A percentile compares a stretch with the other conserved stretches of the same genome.
These are phyloP conservation scores for Homarus gammarus DNA, from an alignment of 2,888 invertebrate species.

Conservation along the genomic window DNA sequence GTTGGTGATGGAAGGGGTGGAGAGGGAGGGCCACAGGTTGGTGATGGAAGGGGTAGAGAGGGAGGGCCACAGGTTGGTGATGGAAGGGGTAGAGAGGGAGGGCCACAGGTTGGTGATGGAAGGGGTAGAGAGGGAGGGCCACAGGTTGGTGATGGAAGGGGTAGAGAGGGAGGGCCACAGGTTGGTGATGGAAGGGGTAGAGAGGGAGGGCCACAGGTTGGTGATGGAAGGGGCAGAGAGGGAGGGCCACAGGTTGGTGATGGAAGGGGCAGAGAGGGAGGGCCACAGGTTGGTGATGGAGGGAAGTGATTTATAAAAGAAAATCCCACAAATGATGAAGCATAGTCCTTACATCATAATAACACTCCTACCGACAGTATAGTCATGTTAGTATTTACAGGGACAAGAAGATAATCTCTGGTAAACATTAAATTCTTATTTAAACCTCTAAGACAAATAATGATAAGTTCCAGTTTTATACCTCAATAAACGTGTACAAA, in stretches of 20 bases:
- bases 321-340: too few species aligned
- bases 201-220: not conserved
- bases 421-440: too few species aligned
- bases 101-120: too few species aligned
- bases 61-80: not conserved
- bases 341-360: too few species aligned
- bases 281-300: not conserved
- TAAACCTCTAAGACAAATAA: too few species aligned
- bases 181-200: slow-evolving; percentile 8
- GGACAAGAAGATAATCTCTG: too few species aligned
- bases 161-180: not conserved
- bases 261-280: slow-evolving; percentile 7
- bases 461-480: too few species aligned
- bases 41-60: not conserved
- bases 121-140: not conserved
- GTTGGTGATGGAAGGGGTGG: not conserved
- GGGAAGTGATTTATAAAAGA: too few species aligned
- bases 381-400: too few species aligned
- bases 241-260: too few species aligned
- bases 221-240: not conserved
- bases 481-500: too few species aligned
- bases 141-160: not conserved
- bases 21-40: not conserved
- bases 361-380: too few species aligned
- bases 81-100: not conserved